phyloP scores from a whole-genome alignment of 2,797 vertebrate species.

The Gymnothorax reevesii region DNA sequence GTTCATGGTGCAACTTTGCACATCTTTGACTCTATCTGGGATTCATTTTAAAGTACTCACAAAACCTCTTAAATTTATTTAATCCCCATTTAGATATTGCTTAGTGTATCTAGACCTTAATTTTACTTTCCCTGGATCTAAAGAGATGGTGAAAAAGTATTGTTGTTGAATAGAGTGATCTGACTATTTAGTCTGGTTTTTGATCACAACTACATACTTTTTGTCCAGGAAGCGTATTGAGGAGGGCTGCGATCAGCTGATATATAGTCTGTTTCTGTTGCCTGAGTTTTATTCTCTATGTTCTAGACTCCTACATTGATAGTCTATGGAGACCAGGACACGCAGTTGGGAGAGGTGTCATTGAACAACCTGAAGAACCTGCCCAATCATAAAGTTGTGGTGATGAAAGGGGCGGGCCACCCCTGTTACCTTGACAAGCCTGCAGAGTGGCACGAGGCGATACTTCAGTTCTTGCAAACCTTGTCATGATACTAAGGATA shows the following conservation, averaged over 20 bases:
- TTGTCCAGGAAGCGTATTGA: neutral
- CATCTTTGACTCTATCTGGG: neutral
- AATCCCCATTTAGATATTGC: neutral
- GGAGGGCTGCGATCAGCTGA: neutral
- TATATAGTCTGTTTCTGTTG: neutral
- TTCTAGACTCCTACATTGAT: conserved; percentile 83
- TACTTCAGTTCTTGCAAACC: conserved; percentile 80
- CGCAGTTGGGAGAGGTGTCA: conserved; percentile 79
- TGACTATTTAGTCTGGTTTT: neutral
- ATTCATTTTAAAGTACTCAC: conserved; percentile 4
- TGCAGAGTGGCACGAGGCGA: conserved; percentile 80
- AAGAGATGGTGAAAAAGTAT: neutral
- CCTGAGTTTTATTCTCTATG: neutral
- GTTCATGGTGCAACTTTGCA: neutral
- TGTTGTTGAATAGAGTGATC: neutral
- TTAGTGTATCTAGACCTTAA: neutral
- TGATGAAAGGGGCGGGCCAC: conserved; percentile 87
- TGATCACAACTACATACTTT: neutral
- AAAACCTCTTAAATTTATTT: neutral
- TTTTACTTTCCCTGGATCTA: neutral
- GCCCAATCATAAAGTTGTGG: conserved; percentile 82
- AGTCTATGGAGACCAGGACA: conserved; percentile 91
- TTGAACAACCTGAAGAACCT: conserved; percentile 82
- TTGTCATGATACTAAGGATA: conserved; percentile 58
- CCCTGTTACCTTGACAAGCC: conserved; percentile 94